phyloP scores from a whole-genome alignment of 2,113 vertebrate species.

The Cephalophus harveyi region DNA sequence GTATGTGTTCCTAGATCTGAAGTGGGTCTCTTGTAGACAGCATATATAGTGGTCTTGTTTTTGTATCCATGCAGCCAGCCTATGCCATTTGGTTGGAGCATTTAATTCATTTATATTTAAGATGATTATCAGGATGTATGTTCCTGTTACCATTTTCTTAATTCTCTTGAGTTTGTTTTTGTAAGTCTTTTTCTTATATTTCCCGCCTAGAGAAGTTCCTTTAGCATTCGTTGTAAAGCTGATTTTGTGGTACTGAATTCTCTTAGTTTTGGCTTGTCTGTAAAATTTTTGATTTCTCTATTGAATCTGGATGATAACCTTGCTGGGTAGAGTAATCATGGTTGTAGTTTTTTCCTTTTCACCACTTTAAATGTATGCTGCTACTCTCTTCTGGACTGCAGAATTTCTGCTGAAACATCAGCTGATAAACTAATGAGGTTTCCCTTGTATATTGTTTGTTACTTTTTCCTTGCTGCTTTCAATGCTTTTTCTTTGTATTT shows the following conservation, averaged over 20 bases:
- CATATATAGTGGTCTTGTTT: not conserved
- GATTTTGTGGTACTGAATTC: not conserved
- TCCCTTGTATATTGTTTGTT: not conserved
- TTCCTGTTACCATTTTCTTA: not conserved
- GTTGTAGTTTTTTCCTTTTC: not conserved
- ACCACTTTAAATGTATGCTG: not conserved
- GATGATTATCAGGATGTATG: not conserved
- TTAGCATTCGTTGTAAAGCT: not conserved
- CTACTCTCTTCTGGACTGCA: not conserved
- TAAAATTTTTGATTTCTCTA: not conserved
- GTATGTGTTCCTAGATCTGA: not conserved
- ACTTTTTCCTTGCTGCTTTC: not conserved
- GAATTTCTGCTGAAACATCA: not conserved
- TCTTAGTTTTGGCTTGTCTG: not conserved
- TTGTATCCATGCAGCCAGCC: not conserved
- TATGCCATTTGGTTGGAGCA: not conserved
- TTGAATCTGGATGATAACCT: not conserved
- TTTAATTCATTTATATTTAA: not conserved
- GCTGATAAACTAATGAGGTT: not conserved
- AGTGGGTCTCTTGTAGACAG: not conserved
- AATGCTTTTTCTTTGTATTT: not conserved
- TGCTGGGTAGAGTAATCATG: not conserved
- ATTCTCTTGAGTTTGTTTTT: not conserved
- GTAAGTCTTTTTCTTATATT: not conserved
- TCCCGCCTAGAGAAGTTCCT: not conserved